Base-by-base conservation (phyloP, 2,797 vertebrate genomes). In the Pseudochirops cupreus region DNA sequence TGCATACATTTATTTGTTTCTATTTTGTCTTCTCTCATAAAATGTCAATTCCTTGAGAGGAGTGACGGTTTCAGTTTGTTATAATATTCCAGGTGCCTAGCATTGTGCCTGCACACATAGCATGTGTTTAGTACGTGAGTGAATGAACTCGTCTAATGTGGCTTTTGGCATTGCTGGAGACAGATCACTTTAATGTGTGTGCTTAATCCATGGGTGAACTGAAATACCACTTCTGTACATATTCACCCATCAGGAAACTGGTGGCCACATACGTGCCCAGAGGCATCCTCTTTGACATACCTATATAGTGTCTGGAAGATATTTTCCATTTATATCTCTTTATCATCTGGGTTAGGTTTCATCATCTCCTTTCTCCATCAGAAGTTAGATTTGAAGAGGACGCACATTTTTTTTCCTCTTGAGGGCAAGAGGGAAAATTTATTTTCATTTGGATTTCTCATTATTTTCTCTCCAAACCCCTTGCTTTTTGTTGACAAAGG, bases 401-500 rank as follows among this genome's bases (percentile, higher is more conserved):
- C 11, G 56, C 0, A 26, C 11, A 57, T 5, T 92, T 55, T 52
- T 4, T 16, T 93, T 94, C 18, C 39, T 55, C 93, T 95, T 33
- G 21, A 39, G 31, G 52, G 90, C 4, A 21, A 52, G 5, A 52
- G 52, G 52, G 52, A 52, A 52, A 52, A 13, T 7, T 87, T 92
- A 7, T 56, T 95, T 74, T 96, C 24, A 54, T 93, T 52, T 82
- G 54, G 4, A 74, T 92, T 14, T 56, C n/a, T 94, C 7, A 90
- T 82, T 1, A 7, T 12, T 95, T 95, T 9, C 24, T 87, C 18
- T 74, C n/a, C 67, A 94, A 74, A 89, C 50, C 58, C 94, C n/a
- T 91, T 96, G 11, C 12, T 29, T 96, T 94, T 94, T 93, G 7
- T 46, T 95, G 56, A 6, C 46, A 39, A 50, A 91, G 33, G 56